phyloP scores from a whole-genome alignment of 2,888 invertebrate species.

The Agriotes lineatus region DNA sequence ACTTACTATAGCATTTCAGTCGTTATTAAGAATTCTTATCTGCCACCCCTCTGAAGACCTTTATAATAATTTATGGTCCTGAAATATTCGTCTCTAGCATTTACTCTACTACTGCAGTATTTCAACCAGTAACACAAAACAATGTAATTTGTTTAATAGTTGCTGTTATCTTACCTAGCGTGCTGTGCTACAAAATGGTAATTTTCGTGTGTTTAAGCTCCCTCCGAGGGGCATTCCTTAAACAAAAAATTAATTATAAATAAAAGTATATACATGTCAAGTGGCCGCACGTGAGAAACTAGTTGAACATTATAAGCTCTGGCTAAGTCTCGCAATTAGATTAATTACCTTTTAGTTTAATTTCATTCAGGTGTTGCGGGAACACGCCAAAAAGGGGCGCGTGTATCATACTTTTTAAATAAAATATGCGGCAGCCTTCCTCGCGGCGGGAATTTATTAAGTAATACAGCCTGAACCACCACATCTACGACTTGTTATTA shows the following conservation, averaged over 20 bases:
- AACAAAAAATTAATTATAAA: neutral
- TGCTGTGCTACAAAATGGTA: no score
- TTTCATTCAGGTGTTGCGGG: neutral
- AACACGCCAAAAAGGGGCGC: neutral
- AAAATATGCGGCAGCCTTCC: neutral
- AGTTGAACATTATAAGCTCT: neutral
- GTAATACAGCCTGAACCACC: neutral
- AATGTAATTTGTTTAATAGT: no score
- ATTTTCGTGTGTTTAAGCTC: neutral
- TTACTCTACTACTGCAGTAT: no score
- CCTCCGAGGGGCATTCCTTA: neutral
- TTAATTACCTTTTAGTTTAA: constrained; percentile 9
- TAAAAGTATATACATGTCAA: neutral
- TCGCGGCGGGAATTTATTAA: constrained; percentile 7
- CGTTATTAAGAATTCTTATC: no score
- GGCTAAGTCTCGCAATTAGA: neutral
- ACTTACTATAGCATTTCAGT: no score
- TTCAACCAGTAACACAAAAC: no score
- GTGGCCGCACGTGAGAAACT: neutral
- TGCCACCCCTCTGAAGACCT: no score
- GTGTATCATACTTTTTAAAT: constrained; percentile 11
- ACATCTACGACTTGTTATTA: constrained; percentile 2
- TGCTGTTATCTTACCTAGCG: no score
- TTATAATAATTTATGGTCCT: no score
- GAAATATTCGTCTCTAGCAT: no score